Conservation (phyloP, 2,797 vertebrate genomes). For the Poeciliopsis infans region DNA sequence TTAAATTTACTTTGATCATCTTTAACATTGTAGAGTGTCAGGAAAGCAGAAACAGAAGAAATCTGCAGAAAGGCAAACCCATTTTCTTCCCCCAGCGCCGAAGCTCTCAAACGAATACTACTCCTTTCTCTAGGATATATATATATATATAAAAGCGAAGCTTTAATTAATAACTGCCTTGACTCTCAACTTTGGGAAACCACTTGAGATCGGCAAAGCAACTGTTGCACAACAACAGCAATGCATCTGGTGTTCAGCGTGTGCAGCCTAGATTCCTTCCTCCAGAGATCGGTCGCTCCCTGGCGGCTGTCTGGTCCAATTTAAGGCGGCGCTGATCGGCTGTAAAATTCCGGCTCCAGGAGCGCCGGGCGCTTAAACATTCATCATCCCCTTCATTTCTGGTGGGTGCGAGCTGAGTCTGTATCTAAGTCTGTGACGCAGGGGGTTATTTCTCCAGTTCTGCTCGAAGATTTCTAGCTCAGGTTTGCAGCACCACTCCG, state of each 20-base stretch:
- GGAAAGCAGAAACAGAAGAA: not conserved
- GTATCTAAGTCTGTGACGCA: slow-evolving; percentile 57
- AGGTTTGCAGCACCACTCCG: slow-evolving; percentile 6
- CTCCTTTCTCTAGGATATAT: slow-evolving; percentile 45
- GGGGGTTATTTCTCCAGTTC: slow-evolving; percentile 45
- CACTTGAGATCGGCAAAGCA: slow-evolving; percentile 54
- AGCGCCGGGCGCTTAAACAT: slow-evolving; percentile 60
- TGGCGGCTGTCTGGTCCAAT: slow-evolving; percentile 71
- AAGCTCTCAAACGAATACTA: slow-evolving; percentile 22
- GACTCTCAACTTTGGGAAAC: slow-evolving; percentile 57
- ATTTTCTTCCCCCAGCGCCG: not conserved
- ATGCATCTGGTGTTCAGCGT: slow-evolving; percentile 49
- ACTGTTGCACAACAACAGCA: slow-evolving; percentile 46
- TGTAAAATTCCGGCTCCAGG: slow-evolving; percentile 68
- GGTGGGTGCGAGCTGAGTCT: slow-evolving; percentile 56
- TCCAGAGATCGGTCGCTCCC: slow-evolving; percentile 68
- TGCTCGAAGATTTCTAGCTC: slow-evolving; percentile 45
- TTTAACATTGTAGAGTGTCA: not conserved
- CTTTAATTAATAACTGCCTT: slow-evolving; percentile 71
- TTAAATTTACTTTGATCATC: not conserved
- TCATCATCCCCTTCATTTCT: slow-evolving; percentile 62
- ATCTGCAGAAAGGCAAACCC: not conserved
- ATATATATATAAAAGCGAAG: not conserved
- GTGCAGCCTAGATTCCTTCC: slow-evolving; percentile 63
- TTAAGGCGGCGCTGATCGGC: slow-evolving; percentile 61